Percentiles rank a stretch among this genome's conserved stretches.
These are phyloP conservation scores for Pseudotriccus pelzelni DNA, from an alignment of 2,797 vertebrate genomes.

Conservation along the genomic window DNA sequence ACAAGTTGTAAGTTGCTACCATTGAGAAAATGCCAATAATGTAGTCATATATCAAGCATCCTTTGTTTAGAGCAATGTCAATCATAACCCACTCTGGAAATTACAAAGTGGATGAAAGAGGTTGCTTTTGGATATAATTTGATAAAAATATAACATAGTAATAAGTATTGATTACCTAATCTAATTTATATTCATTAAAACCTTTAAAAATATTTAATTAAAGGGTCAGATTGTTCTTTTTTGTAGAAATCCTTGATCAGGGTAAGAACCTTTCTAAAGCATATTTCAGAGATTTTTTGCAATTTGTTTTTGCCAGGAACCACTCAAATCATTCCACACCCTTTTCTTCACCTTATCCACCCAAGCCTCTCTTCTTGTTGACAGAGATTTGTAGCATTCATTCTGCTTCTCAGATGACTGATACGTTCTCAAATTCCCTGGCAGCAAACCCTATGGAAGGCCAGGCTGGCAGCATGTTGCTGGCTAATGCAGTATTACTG, in stretches of 20 bases:
- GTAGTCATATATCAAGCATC: constrained; percentile 27
- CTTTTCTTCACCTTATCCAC: neutral
- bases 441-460: neutral
- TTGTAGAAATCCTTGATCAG: neutral
- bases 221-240: constrained; percentile 12
- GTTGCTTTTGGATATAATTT: constrained; percentile 50
- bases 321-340: neutral
- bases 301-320: neutral
- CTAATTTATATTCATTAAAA: constrained; percentile 44
- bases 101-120: constrained; percentile 20
- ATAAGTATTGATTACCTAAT: constrained; percentile 36
- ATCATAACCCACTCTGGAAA: constrained; percentile 53
- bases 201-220: constrained; percentile 40
- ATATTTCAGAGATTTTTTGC: neutral
- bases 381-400: neutral
- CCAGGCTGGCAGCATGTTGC: neutral
- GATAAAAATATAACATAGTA: constrained; percentile 23
- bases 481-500: fast-evolving
- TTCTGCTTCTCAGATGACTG: neutral
- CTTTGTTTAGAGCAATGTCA: constrained; percentile 49
- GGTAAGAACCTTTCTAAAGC: neutral
- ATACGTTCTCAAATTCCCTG: neutral
- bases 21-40: constrained; percentile 56
- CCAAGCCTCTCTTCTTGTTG: neutral
- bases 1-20: constrained; percentile 45